Evolutionary conservation across 2,113 vertebrate species (phyloP).

Genomic region (Dipodomys ordii): DNA sequence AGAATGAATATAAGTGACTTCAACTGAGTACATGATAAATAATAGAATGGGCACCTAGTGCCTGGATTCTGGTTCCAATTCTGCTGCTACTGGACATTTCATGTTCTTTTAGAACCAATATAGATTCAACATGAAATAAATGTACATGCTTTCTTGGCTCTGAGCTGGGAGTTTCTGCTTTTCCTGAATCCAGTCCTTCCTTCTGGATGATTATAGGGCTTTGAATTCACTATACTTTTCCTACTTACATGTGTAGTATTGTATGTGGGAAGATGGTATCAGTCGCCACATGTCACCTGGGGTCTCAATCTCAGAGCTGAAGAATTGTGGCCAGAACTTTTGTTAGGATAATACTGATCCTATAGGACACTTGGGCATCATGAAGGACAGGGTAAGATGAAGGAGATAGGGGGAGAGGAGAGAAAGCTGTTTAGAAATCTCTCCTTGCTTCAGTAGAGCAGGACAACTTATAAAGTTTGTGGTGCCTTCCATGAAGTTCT

Average conservation of each 20-base stretch:
- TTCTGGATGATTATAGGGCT: background rate
- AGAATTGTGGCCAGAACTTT: background rate
- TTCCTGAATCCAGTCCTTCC: background rate
- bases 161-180: background rate
- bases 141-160: background rate
- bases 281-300: background rate
- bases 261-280: background rate
- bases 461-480: conserved; percentile 24
- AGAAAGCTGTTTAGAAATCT: conserved; percentile 29
- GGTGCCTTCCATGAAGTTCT: background rate
- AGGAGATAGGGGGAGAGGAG: background rate
- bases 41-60: background rate
- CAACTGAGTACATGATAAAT: background rate
- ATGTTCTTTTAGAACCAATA: background rate
- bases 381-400: background rate
- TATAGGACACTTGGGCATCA: too few species aligned
- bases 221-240: background rate
- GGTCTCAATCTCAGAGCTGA: background rate
- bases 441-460: background rate
- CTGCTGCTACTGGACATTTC: background rate
- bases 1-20: too few species aligned
- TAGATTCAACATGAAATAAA: background rate
- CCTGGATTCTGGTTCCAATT: background rate
- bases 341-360: background rate
- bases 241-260: background rate